Evolutionary conservation across 2,113 vertebrate species (phyloP), one percentile per base, ranked within the genome.

Genomic region (Shinisaurus crocodilurus): DNA sequence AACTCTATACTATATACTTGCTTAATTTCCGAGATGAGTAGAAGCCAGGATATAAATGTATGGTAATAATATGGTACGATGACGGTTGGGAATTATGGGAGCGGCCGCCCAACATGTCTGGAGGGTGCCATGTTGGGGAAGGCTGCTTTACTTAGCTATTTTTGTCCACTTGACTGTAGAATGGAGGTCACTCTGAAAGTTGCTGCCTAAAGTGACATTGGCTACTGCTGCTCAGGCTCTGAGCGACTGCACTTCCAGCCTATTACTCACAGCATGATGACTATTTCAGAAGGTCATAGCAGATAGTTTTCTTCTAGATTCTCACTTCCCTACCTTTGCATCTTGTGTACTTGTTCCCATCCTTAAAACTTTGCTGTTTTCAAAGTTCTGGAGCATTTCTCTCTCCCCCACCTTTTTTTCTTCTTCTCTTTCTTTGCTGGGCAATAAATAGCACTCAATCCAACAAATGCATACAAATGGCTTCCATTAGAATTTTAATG

Each of bases 401-500:
- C 91, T 90, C 75, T 75, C 54, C 88, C 63, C 72, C 16, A 40
- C 82, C 81, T 83, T 89, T 90, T 67, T 80, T 91, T 89, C 82
- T 82, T 86, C 74, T 81, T 29, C 93, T 34, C 25, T 3, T 13
- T 94, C 96, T 95, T 93, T 80, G 89, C 94, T 92, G 63, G 89
- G 94, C 93, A 96, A 97, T 96, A 97, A 97, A 97, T 96, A 97
- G 95, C 96, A 96, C 95, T 97, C 96, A 95, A 86, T 96, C 96
- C 97, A 95, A 97, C 95, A 97, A 97, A 97, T 92, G 96, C 97
- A 96, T 97, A 96, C 96, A 97, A 97, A 97, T 97, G 83, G 94
- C 91, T 97, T 97, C 96, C 95, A 96, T 97, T 97, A 97, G 95
- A 97, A 98, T 97, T 97, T 96, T 97, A 97, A 98, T 97, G 97